Evolutionary conservation across 1,140 invertebrate genomes (phyloP).

Genomic region (Temnothorax nylanderi): DNA sequence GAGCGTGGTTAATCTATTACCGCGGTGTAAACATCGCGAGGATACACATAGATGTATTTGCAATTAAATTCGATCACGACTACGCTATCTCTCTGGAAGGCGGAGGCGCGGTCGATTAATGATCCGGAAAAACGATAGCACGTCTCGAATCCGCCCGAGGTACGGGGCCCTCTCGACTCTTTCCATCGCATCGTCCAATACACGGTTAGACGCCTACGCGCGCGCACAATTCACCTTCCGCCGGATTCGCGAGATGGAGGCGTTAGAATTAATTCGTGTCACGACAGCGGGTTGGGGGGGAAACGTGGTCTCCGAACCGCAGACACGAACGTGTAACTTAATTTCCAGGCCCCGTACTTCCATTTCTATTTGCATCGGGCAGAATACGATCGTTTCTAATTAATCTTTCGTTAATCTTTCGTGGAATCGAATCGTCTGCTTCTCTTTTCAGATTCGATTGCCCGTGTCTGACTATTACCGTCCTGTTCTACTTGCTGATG

Average conservation of each 20-base stretch:
- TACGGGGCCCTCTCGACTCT: constrained; percentile 39
- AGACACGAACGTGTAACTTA: constrained; percentile 37
- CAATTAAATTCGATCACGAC: constrained; percentile 83
- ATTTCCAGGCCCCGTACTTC: constrained; percentile 15
- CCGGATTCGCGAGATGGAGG: constrained; percentile 55
- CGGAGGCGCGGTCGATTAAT: constrained; percentile 76
- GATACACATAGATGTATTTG: constrained; percentile 74
- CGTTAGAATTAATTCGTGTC: constrained; percentile 63
- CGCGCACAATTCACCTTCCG: constrained; percentile 25
- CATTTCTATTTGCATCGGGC: constrained; percentile 47
- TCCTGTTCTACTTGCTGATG: neutral
- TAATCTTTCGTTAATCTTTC: constrained; percentile 46
- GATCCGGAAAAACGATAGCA: constrained; percentile 78
- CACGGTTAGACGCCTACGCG: neutral
- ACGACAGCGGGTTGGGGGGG: constrained; percentile 1
- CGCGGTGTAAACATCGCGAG: constrained; percentile 70
- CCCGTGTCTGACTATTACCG: neutral
- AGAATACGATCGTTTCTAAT: constrained; percentile 44
- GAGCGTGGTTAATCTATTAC: constrained; percentile 68
- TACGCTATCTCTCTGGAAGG: constrained; percentile 63
- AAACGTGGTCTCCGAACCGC: constrained; percentile 25
- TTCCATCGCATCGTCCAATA: constrained; percentile 25
- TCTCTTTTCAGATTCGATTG: neutral
- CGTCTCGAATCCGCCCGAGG: constrained; percentile 60
- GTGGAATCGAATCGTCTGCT: constrained; percentile 7